Base-by-base conservation (phyloP, 2,888 invertebrate species). In the Xylota segnis region DNA sequence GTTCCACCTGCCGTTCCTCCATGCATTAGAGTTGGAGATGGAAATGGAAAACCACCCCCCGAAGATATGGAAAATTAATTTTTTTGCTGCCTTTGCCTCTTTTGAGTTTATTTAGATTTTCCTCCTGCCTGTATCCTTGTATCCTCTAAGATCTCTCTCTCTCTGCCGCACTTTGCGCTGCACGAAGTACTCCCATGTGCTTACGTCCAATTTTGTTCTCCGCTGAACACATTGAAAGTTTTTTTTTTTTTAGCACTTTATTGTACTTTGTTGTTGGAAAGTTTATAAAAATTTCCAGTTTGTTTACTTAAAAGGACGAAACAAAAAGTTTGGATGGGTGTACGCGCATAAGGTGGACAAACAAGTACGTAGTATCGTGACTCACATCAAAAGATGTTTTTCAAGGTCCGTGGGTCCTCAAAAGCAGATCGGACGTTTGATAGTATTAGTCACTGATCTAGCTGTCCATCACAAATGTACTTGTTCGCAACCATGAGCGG, bases 41-140 rank as follows among this genome's bases (percentile, higher is more conserved):
- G 40, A 76, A 82, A 72, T 72, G 56, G 65, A 50, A 71, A 56
- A 68, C 40, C 63, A 56, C 58, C 27, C 79, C 75, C 70, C 58
- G 23, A 12, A 72, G 81, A 86, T 86, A 82, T 81, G 86, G 82
- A 76, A 77, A 86, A 86, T 86, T 82, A 86, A 76, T 86, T 86
- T 82, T 76, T 52, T 65, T 47, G 34, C 65, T 75, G 56, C 78
- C 37, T 43, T 50, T 23, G 37, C 5, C 43, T 56, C 16, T 40
- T 37, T 40, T 63, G n/a, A 23, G 43, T 78, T 79, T 74, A 70
- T 70, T 68, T 74, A 70, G 78, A 77, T 61, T 75, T 75, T 58
- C 43, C 43, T 23, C 23, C 23, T 58, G 65, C 58, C 45, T 56
- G 27, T 47, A 29, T 37, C 27, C 27, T 23, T 45, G 10, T n/a